Evolutionary conservation across 2,797 vertebrate genomes (phyloP).

Genomic region (Anguilla marmorata): DNA sequence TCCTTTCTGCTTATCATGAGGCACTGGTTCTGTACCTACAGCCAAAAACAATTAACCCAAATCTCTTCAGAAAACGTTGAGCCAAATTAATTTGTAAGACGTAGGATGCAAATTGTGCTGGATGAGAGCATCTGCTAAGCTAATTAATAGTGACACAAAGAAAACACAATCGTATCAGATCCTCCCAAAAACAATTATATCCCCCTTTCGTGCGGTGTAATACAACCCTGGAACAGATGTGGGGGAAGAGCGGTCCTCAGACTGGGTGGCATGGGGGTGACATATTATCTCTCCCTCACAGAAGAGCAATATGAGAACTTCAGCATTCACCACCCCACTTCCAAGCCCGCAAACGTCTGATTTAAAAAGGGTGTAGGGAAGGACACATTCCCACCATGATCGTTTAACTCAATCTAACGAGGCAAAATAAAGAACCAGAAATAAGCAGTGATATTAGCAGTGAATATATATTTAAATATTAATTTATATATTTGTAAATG

Average conservation of each 20-base stretch:
- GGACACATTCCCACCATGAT: background rate
- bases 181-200: slow-evolving; percentile 2
- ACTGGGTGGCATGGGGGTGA: slow-evolving; percentile 14
- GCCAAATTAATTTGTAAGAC: background rate
- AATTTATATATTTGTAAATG: background rate
- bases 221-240: slow-evolving; percentile 12
- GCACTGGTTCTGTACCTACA: background rate
- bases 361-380: background rate
- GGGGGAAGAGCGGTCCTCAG: background rate
- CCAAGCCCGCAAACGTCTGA: background rate
- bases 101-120: background rate
- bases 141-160: slow-evolving; percentile 9
- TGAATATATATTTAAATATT: background rate
- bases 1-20: background rate
- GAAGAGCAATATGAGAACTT: slow-evolving; percentile 18
- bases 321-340: background rate
- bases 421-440: background rate
- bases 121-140: background rate
- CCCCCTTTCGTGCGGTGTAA: slow-evolving; percentile 6
- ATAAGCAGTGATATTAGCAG: background rate
- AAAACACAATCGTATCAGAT: slow-evolving; percentile 3
- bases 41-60: slow-evolving; percentile 6
- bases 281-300: background rate
- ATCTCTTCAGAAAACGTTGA: background rate
- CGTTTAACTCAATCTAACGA: background rate